A percentile compares a stretch with the other conserved stretches of the same genome.
Conservation (phyloP, 2,797 vertebrate genomes). For the Cetoscarus ocellatus region DNA sequence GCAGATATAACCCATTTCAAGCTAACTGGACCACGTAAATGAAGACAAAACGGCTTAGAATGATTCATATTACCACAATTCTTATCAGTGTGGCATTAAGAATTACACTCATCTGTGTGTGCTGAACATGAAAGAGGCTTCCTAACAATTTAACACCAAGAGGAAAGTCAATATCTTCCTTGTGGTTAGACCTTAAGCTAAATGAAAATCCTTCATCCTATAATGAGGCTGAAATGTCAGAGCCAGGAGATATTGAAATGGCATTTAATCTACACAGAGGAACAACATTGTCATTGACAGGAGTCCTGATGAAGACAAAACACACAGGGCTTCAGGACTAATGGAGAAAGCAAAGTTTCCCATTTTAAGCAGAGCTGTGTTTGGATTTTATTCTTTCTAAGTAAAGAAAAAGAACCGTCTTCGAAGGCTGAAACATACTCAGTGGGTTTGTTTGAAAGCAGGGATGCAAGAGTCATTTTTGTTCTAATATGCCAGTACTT, state of each 20-base stretch:
- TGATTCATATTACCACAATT: constrained; percentile 27
- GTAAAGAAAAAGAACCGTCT: background rate
- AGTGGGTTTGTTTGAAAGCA: no score
- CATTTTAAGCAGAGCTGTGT: constrained; percentile 23
- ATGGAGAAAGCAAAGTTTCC: constrained; percentile 35
- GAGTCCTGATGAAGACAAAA: constrained; percentile 58
- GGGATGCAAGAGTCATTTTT: no score
- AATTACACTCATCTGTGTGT: constrained; percentile 33
- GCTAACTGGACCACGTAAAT: constrained; percentile 3
- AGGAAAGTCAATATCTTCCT: constrained; percentile 70
- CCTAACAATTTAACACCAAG: constrained; percentile 55
- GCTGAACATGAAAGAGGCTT: constrained; percentile 37
- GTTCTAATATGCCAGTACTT: no score
- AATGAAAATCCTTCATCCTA: constrained; percentile 78
- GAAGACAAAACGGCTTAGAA: background rate
- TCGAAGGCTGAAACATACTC: background rate
- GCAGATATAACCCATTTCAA: constrained; percentile 16
- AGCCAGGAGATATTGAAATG: constrained; percentile 75
- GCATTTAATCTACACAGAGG: constrained; percentile 71
- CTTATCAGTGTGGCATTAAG: constrained; percentile 14
- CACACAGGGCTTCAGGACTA: constrained; percentile 33
- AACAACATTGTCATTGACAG: constrained; percentile 65
- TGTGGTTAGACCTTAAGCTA: constrained; percentile 68
- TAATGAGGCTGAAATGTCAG: constrained; percentile 83
- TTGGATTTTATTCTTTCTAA: background rate